These are phyloP conservation scores for Argya squamiceps DNA, from an alignment of 2,797 vertebrate species.

Conservation along the genomic window DNA sequence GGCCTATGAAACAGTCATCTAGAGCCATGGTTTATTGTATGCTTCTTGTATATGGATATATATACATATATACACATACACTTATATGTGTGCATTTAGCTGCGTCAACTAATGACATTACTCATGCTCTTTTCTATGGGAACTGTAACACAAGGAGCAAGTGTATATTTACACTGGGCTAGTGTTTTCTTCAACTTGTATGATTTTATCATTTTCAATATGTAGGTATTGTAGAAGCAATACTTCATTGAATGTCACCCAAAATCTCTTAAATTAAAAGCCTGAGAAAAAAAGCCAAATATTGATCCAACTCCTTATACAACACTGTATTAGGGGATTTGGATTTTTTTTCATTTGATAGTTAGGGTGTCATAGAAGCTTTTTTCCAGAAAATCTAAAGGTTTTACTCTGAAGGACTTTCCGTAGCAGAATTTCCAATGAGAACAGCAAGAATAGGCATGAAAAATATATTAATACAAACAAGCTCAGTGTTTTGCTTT, in stretches of 20 bases:
- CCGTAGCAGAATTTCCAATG: background rate
- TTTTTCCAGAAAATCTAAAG: background rate
- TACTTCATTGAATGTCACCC: background rate
- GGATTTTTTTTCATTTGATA: background rate
- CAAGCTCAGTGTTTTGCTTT: background rate
- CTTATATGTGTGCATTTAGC: background rate
- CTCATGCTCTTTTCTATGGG: background rate
- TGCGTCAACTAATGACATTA: background rate
- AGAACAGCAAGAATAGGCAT: background rate
- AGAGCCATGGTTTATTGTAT: background rate
- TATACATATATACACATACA: rapidly evolving
- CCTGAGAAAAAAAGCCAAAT: background rate
- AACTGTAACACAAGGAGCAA: background rate
- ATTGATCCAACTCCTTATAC: background rate
- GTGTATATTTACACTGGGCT: background rate
- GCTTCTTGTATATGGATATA: background rate
- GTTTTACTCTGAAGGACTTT: background rate
- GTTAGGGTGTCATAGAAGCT: background rate
- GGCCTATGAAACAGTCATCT: background rate
- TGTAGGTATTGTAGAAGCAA: background rate
- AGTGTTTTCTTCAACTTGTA: background rate
- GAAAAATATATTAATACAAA: background rate
- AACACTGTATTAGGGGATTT: background rate
- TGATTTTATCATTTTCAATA: background rate
- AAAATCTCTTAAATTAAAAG: slow-evolving; percentile 41